Conservation (phyloP, 2,797 vertebrate genomes). For the Hypotaenidia okinawae region DNA sequence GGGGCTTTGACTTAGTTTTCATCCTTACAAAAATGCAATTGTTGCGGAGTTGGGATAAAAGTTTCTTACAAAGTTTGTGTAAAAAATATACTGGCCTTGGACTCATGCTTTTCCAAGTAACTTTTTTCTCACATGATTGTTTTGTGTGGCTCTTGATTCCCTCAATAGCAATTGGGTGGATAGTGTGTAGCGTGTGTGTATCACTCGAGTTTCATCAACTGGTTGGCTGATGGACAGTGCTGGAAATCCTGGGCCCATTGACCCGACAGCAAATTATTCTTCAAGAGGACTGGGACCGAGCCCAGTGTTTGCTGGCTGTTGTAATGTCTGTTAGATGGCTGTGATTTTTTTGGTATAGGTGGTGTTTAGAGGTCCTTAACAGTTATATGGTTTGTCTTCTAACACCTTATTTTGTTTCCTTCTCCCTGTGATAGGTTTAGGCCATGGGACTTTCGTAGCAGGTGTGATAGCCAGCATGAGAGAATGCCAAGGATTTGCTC, state of each 20-base stretch:
- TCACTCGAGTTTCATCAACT: neutral
- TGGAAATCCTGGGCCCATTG: neutral
- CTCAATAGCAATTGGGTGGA: neutral
- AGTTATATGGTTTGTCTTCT: neutral
- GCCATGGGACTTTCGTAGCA: constrained; percentile 98
- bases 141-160: neutral
- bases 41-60: neutral
- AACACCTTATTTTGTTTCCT: neutral
- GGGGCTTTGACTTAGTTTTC: neutral
- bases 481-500: constrained; percentile 98
- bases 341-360: neutral
- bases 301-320: neutral
- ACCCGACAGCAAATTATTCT: neutral
- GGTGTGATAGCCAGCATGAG: constrained; percentile 99
- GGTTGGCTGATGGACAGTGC: neutral
- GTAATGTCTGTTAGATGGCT: neutral
- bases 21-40: neutral
- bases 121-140: neutral
- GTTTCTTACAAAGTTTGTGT: neutral
- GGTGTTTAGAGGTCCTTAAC: neutral
- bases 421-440: constrained; percentile 83
- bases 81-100: neutral
- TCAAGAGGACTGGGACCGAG: neutral
- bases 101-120: neutral
- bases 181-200: neutral